These are phyloP conservation scores for Chrysotoxum bicinctum DNA, from an alignment of 2,888 invertebrate genomes.

Conservation along the genomic window DNA sequence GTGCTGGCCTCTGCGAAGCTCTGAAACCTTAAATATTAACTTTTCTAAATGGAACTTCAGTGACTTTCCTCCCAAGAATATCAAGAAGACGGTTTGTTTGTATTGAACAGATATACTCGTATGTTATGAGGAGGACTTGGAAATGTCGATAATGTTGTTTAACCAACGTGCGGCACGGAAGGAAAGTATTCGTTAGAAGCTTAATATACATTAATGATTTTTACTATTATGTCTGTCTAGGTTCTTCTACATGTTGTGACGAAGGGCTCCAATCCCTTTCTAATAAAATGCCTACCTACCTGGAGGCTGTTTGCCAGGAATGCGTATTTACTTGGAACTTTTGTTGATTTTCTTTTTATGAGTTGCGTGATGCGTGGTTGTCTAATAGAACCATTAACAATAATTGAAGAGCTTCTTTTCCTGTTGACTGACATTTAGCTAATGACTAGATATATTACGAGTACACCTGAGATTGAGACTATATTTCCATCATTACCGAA, in stretches of 20 bases:
- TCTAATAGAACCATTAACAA: slow-evolving; percentile 63
- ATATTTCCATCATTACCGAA: slow-evolving; percentile 31
- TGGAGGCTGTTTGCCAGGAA: slow-evolving; percentile 28
- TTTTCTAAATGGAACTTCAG: slow-evolving; percentile 25
- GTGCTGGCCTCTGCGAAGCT: not conserved
- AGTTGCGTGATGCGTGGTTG: slow-evolving; percentile 56
- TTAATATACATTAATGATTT: slow-evolving; percentile 69
- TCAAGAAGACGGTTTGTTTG: slow-evolving; percentile 34
- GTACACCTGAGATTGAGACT: not conserved
- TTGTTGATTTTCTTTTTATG: slow-evolving; percentile 26
- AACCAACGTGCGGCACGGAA: slow-evolving; percentile 50
- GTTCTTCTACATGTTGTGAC: not conserved
- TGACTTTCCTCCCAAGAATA: slow-evolving; percentile 36
- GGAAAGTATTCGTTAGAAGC: slow-evolving; percentile 56
- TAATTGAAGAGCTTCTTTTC: slow-evolving; percentile 58
- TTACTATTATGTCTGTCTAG: slow-evolving; percentile 52
- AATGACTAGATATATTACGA: slow-evolving; percentile 24
- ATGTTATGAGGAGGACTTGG: slow-evolving; percentile 7
- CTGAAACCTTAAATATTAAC: slow-evolving; percentile 58
- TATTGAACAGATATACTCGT: slow-evolving; percentile 35
- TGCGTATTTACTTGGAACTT: slow-evolving; percentile 34
- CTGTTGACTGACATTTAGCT: slow-evolving; percentile 60
- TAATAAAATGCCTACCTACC: not conserved
- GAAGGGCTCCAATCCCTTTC: not conserved
- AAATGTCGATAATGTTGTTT: slow-evolving; percentile 26